phyloP scores from a whole-genome alignment of 2,113 vertebrate genomes.

The Delphinapterus leucas region DNA sequence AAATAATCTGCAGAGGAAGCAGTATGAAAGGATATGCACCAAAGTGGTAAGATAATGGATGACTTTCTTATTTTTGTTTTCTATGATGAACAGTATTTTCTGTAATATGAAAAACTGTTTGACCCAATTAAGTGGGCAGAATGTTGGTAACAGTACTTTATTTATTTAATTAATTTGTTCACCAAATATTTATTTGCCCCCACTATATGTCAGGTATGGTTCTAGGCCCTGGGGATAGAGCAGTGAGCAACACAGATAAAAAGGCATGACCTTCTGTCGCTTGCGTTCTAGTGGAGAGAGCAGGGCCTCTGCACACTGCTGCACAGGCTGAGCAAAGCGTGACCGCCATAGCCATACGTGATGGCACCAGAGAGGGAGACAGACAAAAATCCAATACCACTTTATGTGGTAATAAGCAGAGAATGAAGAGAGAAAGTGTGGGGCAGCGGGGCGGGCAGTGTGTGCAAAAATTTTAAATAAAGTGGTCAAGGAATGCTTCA shows the following conservation, averaged over 20 bases:
- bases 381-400: background rate
- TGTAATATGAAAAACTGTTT: background rate
- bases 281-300: background rate
- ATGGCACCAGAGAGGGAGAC: background rate
- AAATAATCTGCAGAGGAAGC: background rate
- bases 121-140: background rate
- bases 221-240: background rate
- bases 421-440: background rate
- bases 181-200: background rate
- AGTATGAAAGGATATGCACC: background rate
- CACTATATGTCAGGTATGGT: background rate
- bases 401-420: background rate
- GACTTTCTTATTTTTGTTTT: slow-evolving; percentile 26
- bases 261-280: background rate
- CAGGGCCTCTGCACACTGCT: background rate
- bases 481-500: background rate
- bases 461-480: background rate
- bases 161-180: background rate
- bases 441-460: no score
- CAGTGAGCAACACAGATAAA: background rate
- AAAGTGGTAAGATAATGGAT: background rate
- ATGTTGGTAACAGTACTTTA: slow-evolving; percentile 14
- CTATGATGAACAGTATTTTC: background rate
- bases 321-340: background rate
- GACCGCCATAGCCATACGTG: background rate